Base-by-base conservation (phyloP, 2,888 invertebrate species). In the Tetropium fuscum region DNA sequence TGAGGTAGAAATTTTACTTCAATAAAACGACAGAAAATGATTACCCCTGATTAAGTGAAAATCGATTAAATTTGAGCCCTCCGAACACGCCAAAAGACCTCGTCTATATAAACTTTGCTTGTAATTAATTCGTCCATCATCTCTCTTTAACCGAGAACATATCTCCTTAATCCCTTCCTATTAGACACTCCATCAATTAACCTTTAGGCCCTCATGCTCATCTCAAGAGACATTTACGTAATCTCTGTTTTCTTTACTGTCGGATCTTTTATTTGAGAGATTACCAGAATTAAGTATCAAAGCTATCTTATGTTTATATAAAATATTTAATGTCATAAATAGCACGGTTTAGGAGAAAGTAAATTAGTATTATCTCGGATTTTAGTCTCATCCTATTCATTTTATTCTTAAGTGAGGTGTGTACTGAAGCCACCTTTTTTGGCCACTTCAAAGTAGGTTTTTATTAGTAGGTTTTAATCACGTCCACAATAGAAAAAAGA, bases 241-340 rank as follows among this genome's bases (percentile, higher is more conserved):
- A 64, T 64, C 61, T 57, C 38, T 44, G 47, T 55, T 49, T 56
- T 54, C 51, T 54, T 64, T 59, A 53, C 58, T 48, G 51, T 49
- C 51, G 54, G 60, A 53, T 54, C 60, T n/a, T 57, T 44, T 56
- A 51, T 61, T 49, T 54, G 32, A 41, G 22, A 54, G 56, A 60
- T 64, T 53, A 60, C 48, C 41, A 38, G 44, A 30, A 60, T 55
- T 58, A 51, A 55, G 38, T 32, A 53, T 56, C 34, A 27, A 49
- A 10, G 10, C 11, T 40, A 40, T 44, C 44, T n/a, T n/a, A n/a
- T n/a, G n/a, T n/a, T 44, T 8, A 27, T 44, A 44, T 20, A 27
- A 16, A 44, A 27, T 44, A 30, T 27, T 27, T 30, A 44, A 30
- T 44, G 16, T n/a, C n/a, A n/a, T n/a, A n/a, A n/a, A n/a, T n/a